Evolutionary conservation across 2,113 vertebrate genomes (phyloP), one percentile per base, ranked within the genome.

Genomic region (Danionella cerebrum): DNA sequence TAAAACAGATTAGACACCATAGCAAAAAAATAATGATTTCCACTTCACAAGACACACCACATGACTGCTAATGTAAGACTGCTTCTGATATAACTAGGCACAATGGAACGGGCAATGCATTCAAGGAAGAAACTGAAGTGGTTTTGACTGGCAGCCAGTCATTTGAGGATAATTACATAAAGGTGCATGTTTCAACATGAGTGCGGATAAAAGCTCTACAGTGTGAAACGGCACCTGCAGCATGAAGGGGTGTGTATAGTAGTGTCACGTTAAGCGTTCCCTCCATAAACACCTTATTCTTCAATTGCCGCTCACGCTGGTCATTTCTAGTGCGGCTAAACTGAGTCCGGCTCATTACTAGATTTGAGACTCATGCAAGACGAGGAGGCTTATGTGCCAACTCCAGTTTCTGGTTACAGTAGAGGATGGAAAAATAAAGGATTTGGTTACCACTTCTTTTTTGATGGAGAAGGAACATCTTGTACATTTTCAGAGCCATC

Each of bases 71-170:
- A 31, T n/a, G 22, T 50, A 42, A 44, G 36, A 69, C 44, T 9
- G 41, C 27, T 42, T 69, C 33, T 52, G 29, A 29, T 21, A 58
- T 51, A 50, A 60, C 44, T 29, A 69, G 29, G 36, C 67, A 62
- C 55, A 58, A 42, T 18, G 44, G 66, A 55, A 38, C 41, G 45
- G 11, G 42, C 35, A 48, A 69, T 7, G 38, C 44, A 60, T 36
- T 52, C 35, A 6, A 9, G 16, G 36, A 70, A 24, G 27, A 35
- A 18, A 14, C 57, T 48, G 5, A 39, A 44, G 19, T 14, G 13
- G 25, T 53, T 53, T 42, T 16, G 39, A 55, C 19, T 13, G 55
- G 25, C 54, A 47, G 27, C 13, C 35, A 53, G 38, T 19, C 54
- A 47, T 16, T 13, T 50, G 55, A 2, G 39, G 11, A 45, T 45